Evolutionary conservation across 2,888 invertebrate genomes (phyloP).

Genomic region (Rhingia campestris): DNA sequence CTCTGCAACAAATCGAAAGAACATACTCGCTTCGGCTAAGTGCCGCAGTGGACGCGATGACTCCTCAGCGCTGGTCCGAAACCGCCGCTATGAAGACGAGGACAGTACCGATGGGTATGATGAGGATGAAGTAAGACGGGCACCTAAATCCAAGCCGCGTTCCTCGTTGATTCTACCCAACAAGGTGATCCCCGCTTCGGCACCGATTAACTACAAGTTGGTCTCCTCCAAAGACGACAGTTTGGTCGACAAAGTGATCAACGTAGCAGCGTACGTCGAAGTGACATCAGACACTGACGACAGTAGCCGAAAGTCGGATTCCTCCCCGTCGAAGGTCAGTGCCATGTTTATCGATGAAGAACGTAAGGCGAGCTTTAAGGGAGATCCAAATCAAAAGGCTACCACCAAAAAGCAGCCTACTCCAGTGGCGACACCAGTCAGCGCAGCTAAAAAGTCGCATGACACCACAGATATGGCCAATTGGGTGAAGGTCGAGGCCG

Average conservation of each 20-base stretch:
- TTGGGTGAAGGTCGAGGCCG: slow-evolving; percentile 79
- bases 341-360: slow-evolving; percentile 83
- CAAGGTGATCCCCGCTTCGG: slow-evolving; percentile 75
- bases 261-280: slow-evolving; percentile 82
- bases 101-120: slow-evolving; percentile 83
- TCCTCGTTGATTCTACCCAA: slow-evolving; percentile 76
- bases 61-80: slow-evolving; percentile 88
- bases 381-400: slow-evolving; percentile 79
- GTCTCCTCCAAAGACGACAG: slow-evolving; percentile 79
- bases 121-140: slow-evolving; percentile 81
- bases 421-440: slow-evolving; percentile 15
- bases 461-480: slow-evolving; percentile 77
- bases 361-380: slow-evolving; percentile 82
- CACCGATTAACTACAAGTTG: slow-evolving; percentile 79
- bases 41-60: slow-evolving; percentile 91
- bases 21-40: slow-evolving; percentile 93
- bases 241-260: slow-evolving; percentile 82
- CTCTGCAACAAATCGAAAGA: slow-evolving; percentile 89
- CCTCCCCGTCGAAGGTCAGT: slow-evolving; percentile 81
- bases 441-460: slow-evolving; percentile 60
- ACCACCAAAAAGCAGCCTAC: slow-evolving; percentile 70
- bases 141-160: slow-evolving; percentile 83
- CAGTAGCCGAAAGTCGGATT: slow-evolving; percentile 82
- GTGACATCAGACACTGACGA: slow-evolving; percentile 82
- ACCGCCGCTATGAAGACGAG: slow-evolving; percentile 85